Base-by-base conservation (phyloP, 2,113 vertebrate species). In the Papio anubis region DNA sequence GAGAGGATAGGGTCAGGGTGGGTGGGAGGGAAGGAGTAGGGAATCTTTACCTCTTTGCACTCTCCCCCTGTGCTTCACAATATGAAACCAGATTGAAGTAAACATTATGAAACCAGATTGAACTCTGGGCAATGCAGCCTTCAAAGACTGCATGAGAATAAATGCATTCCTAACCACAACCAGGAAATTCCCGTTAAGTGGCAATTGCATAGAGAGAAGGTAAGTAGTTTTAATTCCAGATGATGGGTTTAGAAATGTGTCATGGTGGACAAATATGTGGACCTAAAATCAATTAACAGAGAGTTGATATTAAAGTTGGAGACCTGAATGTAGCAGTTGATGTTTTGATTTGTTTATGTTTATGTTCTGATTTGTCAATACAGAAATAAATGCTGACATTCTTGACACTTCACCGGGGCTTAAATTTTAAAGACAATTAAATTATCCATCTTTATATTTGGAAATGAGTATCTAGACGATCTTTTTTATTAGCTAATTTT, bases 321-420 rank as follows among this genome's bases (percentile, higher is more conserved):
- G 38, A 23, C 52, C 48, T 40, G 17, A 8, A 3, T 38, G 0
- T 27, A 27, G 30, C 7, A 27, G 30, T 13, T 76, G 17, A 55
- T 64, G 8, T n/a, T 96, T 80, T 50, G 20, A 59, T 55, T 64
- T 72, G 20, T 70, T 85, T 70, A n/a, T 70, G 25, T 81, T 86
- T 78, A 35, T 27, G 25, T 43, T 80, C 85, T 45, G 4, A 59
- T 92, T 70, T 80, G 8, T 70, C 89, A 87, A 21, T 23, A 2
- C 8, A 93, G 59, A 96, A 90, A 85, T 80, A 55, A 73, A 94
- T 27, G 50, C 6, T 75, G 50, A 66, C 7, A 7, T 94, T 94
- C 9, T 76, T 82, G 18, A 76, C 25, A 59, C 1, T 70, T 81
- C 4, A 35, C 14, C 8, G 14, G 38, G 27, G 76, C 10, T 85